Conservation (phyloP, 2,888 invertebrate genomes). For the Formica aserva region DNA sequence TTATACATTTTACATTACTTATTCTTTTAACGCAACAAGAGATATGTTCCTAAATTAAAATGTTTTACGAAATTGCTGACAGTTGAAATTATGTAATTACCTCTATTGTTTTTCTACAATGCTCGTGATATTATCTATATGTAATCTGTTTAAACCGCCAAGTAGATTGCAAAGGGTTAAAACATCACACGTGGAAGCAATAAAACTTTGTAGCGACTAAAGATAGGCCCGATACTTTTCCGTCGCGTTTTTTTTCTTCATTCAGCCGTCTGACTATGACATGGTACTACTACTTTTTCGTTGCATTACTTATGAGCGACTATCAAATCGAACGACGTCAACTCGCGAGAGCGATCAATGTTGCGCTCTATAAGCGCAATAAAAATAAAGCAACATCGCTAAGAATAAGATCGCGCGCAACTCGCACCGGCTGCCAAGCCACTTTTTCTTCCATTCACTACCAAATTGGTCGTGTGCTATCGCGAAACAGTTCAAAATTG, state of each 20-base stretch:
- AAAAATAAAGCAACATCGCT: conserved; percentile 39
- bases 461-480: conserved; percentile 8
- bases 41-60: background rate
- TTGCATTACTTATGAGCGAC: conserved; percentile 42
- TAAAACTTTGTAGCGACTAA: conserved; percentile 20
- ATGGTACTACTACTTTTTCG: conserved; percentile 28
- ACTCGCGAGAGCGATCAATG: conserved; percentile 33
- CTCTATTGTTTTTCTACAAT: background rate
- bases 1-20: background rate
- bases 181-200: background rate
- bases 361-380: conserved; percentile 14
- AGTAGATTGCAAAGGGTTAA: background rate
- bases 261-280: conserved; percentile 33
- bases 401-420: conserved; percentile 32
- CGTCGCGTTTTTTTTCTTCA: conserved; percentile 26
- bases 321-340: conserved; percentile 39
- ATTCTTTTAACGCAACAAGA: background rate
- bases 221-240: conserved; percentile 22
- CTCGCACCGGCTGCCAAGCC: background rate
- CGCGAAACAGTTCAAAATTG: conserved; percentile 7
- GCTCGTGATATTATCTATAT: background rate
- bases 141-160: background rate
- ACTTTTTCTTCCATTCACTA: conserved; percentile 12
- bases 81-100: background rate
- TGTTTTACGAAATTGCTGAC: background rate